Percentiles rank a stretch among this genome's conserved stretches.
phyloP scores from a whole-genome alignment of 2,113 vertebrate genomes.

The Lagopus muta region DNA sequence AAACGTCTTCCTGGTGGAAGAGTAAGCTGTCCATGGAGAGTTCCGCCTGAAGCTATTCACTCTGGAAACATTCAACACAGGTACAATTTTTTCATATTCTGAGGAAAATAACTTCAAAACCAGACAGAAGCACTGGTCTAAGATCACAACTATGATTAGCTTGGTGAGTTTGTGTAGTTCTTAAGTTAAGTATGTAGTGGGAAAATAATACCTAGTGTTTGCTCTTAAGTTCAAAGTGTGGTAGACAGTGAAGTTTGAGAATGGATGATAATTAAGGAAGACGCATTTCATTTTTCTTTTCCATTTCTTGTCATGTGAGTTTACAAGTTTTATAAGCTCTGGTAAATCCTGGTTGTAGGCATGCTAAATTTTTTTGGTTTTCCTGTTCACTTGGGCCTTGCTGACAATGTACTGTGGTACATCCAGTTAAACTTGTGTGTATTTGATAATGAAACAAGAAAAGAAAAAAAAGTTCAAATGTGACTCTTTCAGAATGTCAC shows the following conservation, averaged over 20 bases:
- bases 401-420: neutral
- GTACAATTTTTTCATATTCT: conserved; percentile 64
- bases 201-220: neutral
- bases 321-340: neutral
- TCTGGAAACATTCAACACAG: conserved; percentile 86
- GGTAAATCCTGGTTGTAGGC: neutral
- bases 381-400: neutral
- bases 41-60: conserved; percentile 88
- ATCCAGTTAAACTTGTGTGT: neutral
- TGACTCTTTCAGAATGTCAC: neutral
- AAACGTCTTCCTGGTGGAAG: conserved; percentile 90
- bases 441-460: neutral
- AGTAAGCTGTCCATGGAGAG: conserved; percentile 90
- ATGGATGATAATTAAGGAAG: neutral
- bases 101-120: neutral
- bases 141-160: neutral
- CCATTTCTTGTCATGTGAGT: neutral
- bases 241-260: neutral
- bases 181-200: neutral
- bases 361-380: neutral
- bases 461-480: neutral
- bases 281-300: neutral
- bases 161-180: neutral
- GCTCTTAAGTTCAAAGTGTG: neutral
- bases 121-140: neutral